Conservation (phyloP, 2,888 invertebrate species). For the Rhagium mordax region DNA sequence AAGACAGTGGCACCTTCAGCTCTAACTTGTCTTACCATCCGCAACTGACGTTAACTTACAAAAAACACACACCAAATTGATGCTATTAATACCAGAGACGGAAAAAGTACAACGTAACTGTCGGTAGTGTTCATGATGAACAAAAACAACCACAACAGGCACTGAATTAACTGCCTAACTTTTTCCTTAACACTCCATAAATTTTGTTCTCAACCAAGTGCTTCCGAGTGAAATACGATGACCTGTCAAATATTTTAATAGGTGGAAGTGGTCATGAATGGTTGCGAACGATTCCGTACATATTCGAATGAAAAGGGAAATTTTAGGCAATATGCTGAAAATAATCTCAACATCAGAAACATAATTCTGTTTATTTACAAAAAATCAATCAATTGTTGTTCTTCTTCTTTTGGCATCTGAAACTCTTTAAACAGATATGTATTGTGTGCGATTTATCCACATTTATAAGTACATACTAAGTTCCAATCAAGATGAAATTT, state of each 20-base stretch:
- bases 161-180: constrained; percentile 7
- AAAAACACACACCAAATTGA: constrained; percentile 39
- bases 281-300: no score
- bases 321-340: no score
- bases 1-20: constrained; percentile 50
- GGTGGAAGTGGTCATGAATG: background rate
- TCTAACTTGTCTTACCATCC: constrained; percentile 40
- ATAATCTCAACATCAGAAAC: no score
- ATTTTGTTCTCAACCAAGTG: constrained; percentile 9
- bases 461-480: no score
- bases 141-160: constrained; percentile 29
- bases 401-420: no score
- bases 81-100: constrained; percentile 38
- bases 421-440: no score
- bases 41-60: constrained; percentile 29
- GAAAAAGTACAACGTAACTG: constrained; percentile 33
- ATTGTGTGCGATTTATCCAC: no score
- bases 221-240: background rate
- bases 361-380: no score
- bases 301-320: no score
- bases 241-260: background rate
- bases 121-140: constrained; percentile 28
- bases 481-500: no score
- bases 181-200: constrained; percentile 16
- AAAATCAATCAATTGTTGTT: no score